These are phyloP conservation scores for Petrocephalus microphthalmus DNA, from an alignment of 2,113 vertebrate species.

Conservation along the genomic window DNA sequence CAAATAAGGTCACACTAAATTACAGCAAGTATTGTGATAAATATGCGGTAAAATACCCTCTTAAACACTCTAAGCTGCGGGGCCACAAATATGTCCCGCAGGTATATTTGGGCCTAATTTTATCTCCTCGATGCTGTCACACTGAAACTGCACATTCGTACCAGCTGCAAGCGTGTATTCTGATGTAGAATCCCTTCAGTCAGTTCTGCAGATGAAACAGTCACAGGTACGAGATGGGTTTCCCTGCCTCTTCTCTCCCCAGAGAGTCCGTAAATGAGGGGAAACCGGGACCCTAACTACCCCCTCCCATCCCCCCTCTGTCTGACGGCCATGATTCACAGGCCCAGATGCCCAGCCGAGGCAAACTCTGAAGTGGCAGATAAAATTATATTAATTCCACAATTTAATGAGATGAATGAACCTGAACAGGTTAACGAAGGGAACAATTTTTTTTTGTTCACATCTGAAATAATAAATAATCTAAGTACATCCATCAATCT, in stretches of 20 bases:
- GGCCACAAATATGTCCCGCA: conserved; percentile 57
- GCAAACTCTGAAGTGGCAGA: conserved; percentile 88
- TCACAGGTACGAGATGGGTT: conserved; percentile 41
- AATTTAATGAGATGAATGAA: conserved; percentile 98
- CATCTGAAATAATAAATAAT: conserved; percentile 94
- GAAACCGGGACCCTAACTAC: conserved; percentile 35
- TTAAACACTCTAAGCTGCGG: conserved; percentile 19
- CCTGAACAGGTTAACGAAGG: conserved; percentile 56
- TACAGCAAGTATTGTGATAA: conserved; percentile 8
- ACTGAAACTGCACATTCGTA: conserved; percentile 75
- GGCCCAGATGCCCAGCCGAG: conserved; percentile 64
- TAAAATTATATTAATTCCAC: conserved; percentile 99
- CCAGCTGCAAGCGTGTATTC: conserved; percentile 62
- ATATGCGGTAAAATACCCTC: not conserved
- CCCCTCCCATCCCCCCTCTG: conserved; percentile 33
- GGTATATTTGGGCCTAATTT: conserved; percentile 68
- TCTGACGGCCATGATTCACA: conserved; percentile 73
- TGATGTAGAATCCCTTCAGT: conserved; percentile 70
- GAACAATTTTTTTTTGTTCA: conserved; percentile 65
- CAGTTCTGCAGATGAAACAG: conserved; percentile 72
- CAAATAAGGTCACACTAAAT: not conserved
- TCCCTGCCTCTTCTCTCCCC: not conserved
- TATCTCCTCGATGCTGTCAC: conserved; percentile 73
- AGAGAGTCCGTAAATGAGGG: not conserved
- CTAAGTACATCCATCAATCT: conserved; percentile 97